These are phyloP conservation scores for Amiota minor DNA, from an alignment of 2,888 invertebrate species.

Conservation along the genomic window DNA sequence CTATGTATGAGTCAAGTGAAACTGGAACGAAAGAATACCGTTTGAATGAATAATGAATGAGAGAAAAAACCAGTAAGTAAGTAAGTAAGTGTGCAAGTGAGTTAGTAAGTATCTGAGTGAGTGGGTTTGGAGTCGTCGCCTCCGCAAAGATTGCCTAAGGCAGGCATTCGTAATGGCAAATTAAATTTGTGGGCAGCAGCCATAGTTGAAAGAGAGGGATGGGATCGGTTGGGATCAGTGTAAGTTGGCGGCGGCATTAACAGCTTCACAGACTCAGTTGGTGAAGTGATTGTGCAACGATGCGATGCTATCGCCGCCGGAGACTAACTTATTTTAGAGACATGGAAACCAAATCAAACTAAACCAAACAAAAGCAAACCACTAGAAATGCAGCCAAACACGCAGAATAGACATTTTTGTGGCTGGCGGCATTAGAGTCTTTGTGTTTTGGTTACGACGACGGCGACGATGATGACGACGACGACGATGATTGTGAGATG, in stretches of 20 bases:
- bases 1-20: not conserved
- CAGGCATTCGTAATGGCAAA: conserved; percentile 55
- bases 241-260: not conserved
- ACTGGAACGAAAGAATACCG: conserved; percentile 8
- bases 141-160: conserved; percentile 35
- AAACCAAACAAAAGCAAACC: not conserved
- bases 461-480: not conserved
- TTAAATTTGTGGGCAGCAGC: conserved; percentile 49
- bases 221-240: not conserved
- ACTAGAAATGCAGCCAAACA: not conserved
- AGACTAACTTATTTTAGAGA: conserved; percentile 25
- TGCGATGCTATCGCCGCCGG: conserved; percentile 48
- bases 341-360: not conserved
- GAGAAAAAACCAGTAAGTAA: not conserved
- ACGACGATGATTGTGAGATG: not conserved
- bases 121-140: not conserved
- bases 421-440: conserved; percentile 6
- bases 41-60: conserved; percentile 18
- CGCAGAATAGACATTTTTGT: conserved; percentile 9
- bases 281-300: conserved; percentile 50
- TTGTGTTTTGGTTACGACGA: not conserved
- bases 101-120: not conserved
- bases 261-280: not conserved
- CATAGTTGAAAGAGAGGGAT: not conserved
- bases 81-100: not conserved